phyloP scores from a whole-genome alignment of 2,113 vertebrate species.

The Eretmodus cyanostictus region DNA sequence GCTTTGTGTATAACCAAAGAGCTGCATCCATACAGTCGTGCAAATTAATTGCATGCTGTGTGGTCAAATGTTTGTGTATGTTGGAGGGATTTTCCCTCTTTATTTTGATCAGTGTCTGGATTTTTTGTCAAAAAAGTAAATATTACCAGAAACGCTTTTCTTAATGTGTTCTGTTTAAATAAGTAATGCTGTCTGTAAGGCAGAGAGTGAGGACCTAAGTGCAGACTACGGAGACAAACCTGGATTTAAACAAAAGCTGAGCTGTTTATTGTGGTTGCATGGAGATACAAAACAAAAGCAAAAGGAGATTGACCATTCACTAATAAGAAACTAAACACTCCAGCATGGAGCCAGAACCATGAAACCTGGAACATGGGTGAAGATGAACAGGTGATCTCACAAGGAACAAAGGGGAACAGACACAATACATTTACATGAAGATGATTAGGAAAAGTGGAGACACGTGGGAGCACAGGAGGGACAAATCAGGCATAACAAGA shows the following conservation, averaged over 20 bases:
- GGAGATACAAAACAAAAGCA: not conserved
- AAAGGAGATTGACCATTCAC: not conserved
- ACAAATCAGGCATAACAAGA: not conserved
- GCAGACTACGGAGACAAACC: not conserved
- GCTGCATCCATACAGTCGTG: fast-evolving
- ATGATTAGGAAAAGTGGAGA: not conserved
- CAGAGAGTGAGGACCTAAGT: not conserved
- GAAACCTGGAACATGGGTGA: not conserved
- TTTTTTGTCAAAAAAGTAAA: not conserved
- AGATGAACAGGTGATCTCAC: not conserved
- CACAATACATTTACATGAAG: fast-evolving
- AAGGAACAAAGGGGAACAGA: not conserved
- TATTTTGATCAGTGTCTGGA: not conserved
- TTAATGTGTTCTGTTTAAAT: not conserved
- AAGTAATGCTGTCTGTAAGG: fast-evolving
- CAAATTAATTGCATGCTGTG: not conserved
- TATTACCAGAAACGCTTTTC: fast-evolving
- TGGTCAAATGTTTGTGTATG: fast-evolving
- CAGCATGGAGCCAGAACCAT: not conserved
- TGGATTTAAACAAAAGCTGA: not conserved
- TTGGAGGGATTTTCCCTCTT: not conserved
- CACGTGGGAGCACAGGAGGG: not conserved
- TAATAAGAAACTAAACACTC: not conserved
- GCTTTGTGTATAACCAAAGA: not conserved
- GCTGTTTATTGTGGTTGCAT: not conserved